phyloP scores from a whole-genome alignment of 2,113 vertebrate species.

The Colaptes auratus region DNA sequence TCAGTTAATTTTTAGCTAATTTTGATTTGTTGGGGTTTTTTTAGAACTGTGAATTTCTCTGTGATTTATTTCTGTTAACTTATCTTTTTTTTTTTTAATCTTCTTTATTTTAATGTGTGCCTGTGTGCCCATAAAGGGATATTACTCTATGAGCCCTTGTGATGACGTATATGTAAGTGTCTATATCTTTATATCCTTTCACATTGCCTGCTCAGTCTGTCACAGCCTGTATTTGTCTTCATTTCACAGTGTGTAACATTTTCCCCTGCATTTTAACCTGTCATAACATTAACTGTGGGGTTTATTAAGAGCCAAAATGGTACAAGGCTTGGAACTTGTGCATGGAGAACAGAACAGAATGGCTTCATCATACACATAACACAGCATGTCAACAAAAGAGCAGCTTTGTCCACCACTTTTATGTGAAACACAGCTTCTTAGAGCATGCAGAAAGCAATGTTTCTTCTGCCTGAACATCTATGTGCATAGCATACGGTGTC shows the following conservation, averaged over 20 bases:
- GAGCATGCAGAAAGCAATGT: not conserved
- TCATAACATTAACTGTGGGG: not conserved
- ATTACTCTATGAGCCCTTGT: slow-evolving; percentile 92
- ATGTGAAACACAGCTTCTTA: not conserved
- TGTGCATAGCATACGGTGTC: not conserved
- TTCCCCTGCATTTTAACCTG: slow-evolving; percentile 1
- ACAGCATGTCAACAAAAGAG: not conserved
- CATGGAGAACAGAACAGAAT: not conserved
- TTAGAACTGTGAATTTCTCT: slow-evolving; percentile 31
- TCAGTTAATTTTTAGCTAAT: not conserved
- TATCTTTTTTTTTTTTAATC: slow-evolving; percentile 55
- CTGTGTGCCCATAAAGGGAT: slow-evolving; percentile 85
- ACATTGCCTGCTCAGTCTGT: slow-evolving; percentile 58
- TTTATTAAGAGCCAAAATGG: not conserved
- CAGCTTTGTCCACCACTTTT: not conserved
- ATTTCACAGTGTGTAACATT: not conserved
- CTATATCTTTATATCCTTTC: slow-evolving; percentile 74
- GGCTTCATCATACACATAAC: not conserved
- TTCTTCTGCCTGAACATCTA: not conserved
- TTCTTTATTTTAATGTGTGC: slow-evolving; percentile 76
- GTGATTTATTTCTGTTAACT: slow-evolving; percentile 56
- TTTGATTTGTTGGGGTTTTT: not conserved
- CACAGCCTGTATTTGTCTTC: not conserved
- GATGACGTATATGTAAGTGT: slow-evolving; percentile 95
- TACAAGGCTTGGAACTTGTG: not conserved